Evolutionary conservation across 2,113 vertebrate species (phyloP).

Genomic region (Pedetes capensis): DNA sequence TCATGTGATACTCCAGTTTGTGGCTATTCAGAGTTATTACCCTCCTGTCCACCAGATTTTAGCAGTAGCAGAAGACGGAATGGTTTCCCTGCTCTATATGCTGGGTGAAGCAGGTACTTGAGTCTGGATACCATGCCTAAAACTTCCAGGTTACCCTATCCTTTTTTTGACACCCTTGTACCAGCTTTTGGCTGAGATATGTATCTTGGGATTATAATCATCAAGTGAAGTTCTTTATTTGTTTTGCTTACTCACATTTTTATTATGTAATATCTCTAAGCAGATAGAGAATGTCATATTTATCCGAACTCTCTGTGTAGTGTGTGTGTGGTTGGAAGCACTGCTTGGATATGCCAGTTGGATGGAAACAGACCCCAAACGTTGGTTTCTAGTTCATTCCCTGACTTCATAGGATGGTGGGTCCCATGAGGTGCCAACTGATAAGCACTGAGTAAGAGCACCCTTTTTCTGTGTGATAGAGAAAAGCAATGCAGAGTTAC

Average conservation of each 20-base stretch:
- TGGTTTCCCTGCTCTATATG: no score
- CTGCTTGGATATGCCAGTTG: background rate
- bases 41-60: background rate
- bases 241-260: background rate
- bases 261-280: background rate
- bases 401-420: background rate
- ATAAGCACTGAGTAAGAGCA: fast-evolving
- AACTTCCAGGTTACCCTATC: background rate
- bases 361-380: background rate
- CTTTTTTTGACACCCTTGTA: background rate
- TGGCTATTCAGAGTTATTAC: background rate
- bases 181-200: background rate
- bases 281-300: background rate
- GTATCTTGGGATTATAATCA: background rate
- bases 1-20: no score
- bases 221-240: background rate
- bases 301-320: background rate
- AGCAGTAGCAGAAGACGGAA: background rate
- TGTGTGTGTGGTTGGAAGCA: no score
- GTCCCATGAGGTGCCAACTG: no score
- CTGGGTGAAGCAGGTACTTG: background rate
- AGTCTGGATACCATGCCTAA: background rate
- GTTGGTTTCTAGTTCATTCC: fast-evolving
- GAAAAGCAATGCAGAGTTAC: background rate
- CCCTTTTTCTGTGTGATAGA: background rate